phyloP scores from a whole-genome alignment of 2,113 vertebrate species.

The Cyprinodon variegatus region DNA sequence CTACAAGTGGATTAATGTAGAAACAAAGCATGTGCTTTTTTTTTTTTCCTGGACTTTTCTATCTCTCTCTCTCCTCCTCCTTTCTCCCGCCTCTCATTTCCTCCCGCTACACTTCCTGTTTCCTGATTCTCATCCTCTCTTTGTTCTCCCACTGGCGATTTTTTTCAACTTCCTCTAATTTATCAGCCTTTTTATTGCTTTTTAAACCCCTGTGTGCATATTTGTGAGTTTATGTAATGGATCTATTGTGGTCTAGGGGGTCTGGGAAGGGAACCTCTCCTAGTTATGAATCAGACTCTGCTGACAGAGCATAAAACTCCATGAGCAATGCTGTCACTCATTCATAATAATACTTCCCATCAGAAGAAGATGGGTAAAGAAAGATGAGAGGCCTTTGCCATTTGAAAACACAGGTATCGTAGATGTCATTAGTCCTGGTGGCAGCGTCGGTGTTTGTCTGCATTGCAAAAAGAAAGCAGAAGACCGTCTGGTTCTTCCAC shows the following conservation, averaged over 20 bases:
- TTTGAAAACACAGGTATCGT: constrained; percentile 61
- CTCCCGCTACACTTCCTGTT: constrained; percentile 73
- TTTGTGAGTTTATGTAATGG: constrained; percentile 21
- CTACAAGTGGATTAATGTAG: constrained; percentile 21
- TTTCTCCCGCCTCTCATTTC: constrained; percentile 68
- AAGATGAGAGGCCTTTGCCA: constrained; percentile 17
- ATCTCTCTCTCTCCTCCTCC: constrained; percentile 26
- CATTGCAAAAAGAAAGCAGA: constrained; percentile 33
- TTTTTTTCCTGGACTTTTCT: constrained; percentile 34
- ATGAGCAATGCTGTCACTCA: constrained; percentile 44
- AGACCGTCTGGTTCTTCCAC: constrained; percentile 59
- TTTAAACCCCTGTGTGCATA: not conserved
- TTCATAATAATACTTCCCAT: constrained; percentile 61
- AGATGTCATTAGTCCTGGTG: constrained; percentile 30
- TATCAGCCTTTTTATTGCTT: not conserved
- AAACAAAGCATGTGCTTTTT: constrained; percentile 62
- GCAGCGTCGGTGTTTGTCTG: not conserved
- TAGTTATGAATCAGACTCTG: constrained; percentile 58
- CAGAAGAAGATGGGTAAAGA: constrained; percentile 21
- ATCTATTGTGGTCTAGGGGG: constrained; percentile 29
- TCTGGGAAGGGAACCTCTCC: constrained; percentile 36
- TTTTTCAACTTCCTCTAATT: constrained; percentile 26
- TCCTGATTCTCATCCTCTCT: constrained; percentile 72
- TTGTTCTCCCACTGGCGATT: constrained; percentile 56
- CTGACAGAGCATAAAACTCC: constrained; percentile 49